These are phyloP conservation scores for Epinotia brunnichana DNA, from an alignment of 2,888 invertebrate genomes.

Conservation along the genomic window DNA sequence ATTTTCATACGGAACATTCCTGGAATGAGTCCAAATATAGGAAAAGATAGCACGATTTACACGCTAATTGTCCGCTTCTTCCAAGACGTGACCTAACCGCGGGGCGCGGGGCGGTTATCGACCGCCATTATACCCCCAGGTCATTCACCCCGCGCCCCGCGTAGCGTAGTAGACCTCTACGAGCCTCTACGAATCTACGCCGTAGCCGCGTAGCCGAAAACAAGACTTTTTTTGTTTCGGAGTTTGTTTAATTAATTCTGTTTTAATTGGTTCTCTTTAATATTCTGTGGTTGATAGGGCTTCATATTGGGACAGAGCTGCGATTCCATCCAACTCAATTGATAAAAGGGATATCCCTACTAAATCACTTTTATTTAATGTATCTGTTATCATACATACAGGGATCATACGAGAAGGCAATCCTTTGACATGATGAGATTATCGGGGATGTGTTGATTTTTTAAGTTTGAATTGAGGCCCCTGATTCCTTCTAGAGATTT, in stretches of 20 bases:
- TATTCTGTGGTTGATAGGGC: conserved; percentile 5
- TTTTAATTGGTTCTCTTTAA: conserved; percentile 31
- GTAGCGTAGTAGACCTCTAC: conserved; percentile 48
- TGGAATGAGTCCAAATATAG: neutral
- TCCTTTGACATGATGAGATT: too few relatives aligned
- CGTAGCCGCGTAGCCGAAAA: conserved; percentile 60
- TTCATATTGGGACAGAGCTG: neutral
- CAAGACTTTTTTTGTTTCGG: conserved; percentile 19
- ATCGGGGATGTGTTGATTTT: too few relatives aligned
- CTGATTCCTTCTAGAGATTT: too few relatives aligned
- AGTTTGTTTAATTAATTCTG: conserved; percentile 9
- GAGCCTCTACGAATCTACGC: conserved; percentile 47
- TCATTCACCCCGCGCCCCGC: conserved; percentile 75
- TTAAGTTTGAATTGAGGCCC: too few relatives aligned
- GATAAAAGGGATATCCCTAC: too few relatives aligned
- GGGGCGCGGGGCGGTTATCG: conserved; percentile 66
- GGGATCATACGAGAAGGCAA: too few relatives aligned
- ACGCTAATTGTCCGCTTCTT: conserved; percentile 31
- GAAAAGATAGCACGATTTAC: neutral
- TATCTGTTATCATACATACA: too few relatives aligned
- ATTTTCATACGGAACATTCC: neutral
- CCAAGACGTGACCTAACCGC: conserved; percentile 45
- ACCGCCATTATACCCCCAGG: conserved; percentile 70
- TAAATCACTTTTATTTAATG: too few relatives aligned
- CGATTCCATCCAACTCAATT: too few relatives aligned